phyloP scores from a whole-genome alignment of 2,113 vertebrate species.

The Peromyscus polionotus region DNA sequence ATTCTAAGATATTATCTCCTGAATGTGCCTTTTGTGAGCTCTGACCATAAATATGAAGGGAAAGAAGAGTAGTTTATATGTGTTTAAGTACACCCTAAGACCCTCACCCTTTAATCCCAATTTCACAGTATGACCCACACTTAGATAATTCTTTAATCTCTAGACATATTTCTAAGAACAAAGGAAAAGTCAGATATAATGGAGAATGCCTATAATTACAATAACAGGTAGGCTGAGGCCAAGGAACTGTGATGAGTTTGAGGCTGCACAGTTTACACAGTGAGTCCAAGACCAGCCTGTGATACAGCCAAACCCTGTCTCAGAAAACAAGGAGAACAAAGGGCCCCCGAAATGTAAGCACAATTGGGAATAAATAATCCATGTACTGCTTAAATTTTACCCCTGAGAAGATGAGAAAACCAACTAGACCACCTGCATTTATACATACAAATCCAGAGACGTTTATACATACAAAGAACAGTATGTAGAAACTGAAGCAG shows the following conservation, averaged over 20 bases:
- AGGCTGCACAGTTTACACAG: neutral
- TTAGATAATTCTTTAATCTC: neutral
- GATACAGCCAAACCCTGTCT: neutral
- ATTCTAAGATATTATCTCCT: neutral
- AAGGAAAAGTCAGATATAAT: neutral
- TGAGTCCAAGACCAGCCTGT: too few relatives aligned
- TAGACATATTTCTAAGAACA: neutral
- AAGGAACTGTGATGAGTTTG: neutral
- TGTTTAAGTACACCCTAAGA: conserved; percentile 30
- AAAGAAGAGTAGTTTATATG: conserved; percentile 24
- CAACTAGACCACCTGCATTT: neutral
- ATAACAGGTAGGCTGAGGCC: neutral
- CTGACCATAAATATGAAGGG: conserved; percentile 9
- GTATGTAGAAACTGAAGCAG: rapidly evolving
- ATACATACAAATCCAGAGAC: neutral
- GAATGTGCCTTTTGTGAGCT: conserved; percentile 34
- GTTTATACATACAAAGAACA: neutral
- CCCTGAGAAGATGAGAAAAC: neutral
- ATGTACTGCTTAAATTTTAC: neutral
- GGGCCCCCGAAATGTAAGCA: neutral
- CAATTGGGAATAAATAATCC: neutral
- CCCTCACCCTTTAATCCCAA: neutral
- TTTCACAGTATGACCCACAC: neutral
- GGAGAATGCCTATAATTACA: neutral
- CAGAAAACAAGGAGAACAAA: neutral